phyloP scores from a whole-genome alignment of 2,888 invertebrate species.

The Poecilobothrus nobilitatus region DNA sequence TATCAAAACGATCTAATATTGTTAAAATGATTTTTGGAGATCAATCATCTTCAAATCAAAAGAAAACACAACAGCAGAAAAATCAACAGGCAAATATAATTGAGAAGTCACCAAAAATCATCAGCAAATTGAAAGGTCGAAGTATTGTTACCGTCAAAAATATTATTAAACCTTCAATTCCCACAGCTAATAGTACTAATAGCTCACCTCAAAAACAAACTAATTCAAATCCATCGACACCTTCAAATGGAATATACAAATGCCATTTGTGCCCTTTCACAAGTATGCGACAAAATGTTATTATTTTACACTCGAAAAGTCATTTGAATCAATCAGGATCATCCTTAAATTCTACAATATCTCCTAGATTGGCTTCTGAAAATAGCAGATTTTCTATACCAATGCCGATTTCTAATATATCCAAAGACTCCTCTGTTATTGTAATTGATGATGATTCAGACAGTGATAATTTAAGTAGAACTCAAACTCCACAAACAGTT shows the following conservation, averaged over 20 bases:
- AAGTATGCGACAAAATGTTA: constrained; percentile 60
- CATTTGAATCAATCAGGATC: constrained; percentile 44
- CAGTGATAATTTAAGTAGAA: constrained; percentile 34
- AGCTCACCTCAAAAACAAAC: constrained; percentile 24
- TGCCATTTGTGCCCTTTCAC: constrained; percentile 59
- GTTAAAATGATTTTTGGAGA: constrained; percentile 31
- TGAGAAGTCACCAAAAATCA: constrained; percentile 5
- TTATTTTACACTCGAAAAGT: constrained; percentile 63
- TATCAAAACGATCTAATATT: constrained; percentile 29
- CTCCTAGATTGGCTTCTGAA: constrained; percentile 15
- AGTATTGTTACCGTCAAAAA: neutral
- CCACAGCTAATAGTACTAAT: constrained; percentile 22
- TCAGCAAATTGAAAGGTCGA: constrained; percentile 5
- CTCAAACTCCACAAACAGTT: constrained; percentile 13
- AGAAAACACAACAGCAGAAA: constrained; percentile 22
- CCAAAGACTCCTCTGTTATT: constrained; percentile 41
- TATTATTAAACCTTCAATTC: constrained; percentile 28
- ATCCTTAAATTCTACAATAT: neutral
- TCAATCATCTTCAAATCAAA: constrained; percentile 21
- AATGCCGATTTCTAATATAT: constrained; percentile 12
- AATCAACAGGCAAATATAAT: constrained; percentile 19
- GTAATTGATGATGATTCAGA: constrained; percentile 17
- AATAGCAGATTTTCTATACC: constrained; percentile 27
- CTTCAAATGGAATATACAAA: constrained; percentile 45
- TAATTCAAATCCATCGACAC: neutral